Percentiles rank a stretch among this genome's conserved stretches.
Conservation (phyloP, 2,797 vertebrate species). For the Poecilia velifera region DNA sequence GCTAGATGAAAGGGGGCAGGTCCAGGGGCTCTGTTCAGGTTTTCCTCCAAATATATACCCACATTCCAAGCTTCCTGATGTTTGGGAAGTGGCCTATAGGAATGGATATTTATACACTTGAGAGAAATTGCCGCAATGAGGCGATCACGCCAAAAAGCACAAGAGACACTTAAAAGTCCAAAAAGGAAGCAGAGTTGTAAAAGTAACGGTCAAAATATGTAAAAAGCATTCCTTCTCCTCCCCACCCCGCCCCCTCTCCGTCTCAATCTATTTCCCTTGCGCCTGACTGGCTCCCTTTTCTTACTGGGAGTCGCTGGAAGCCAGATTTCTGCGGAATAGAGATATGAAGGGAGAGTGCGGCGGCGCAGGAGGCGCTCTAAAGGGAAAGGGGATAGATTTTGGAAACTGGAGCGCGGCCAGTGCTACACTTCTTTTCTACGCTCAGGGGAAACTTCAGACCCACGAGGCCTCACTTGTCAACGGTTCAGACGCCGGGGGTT, state of each 20-base stretch:
- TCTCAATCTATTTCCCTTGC: slow-evolving; percentile 65
- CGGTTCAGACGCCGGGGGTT: slow-evolving; percentile 58
- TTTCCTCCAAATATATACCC: slow-evolving; percentile 2
- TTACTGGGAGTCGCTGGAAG: slow-evolving; percentile 71
- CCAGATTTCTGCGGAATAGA: slow-evolving; percentile 83
- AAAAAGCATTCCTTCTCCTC: slow-evolving; percentile 70
- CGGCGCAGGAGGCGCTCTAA: slow-evolving; percentile 68
- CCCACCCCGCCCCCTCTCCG: slow-evolving; percentile 53
- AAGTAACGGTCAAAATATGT: slow-evolving; percentile 73
- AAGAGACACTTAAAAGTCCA: slow-evolving; percentile 34
- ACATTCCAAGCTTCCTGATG: background rate
- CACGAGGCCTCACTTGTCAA: slow-evolving; percentile 62
- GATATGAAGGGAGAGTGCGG: slow-evolving; percentile 76
- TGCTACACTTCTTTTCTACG: slow-evolving; percentile 71
- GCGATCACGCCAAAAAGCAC: slow-evolving; percentile 36
- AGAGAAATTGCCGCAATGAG: slow-evolving; percentile 37
- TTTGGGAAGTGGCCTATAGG: background rate
- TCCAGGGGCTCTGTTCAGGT: slow-evolving; percentile 54
- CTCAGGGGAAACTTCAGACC: slow-evolving; percentile 72
- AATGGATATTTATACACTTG: slow-evolving; percentile 16
- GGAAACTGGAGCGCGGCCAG: slow-evolving; percentile 76
- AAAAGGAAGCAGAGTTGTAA: slow-evolving; percentile 73
- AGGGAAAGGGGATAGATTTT: slow-evolving; percentile 49
- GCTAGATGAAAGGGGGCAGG: slow-evolving; percentile 80
- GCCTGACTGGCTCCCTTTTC: slow-evolving; percentile 64